Conservation (phyloP, 1,140 invertebrate species). For the Nebria ingens region DNA sequence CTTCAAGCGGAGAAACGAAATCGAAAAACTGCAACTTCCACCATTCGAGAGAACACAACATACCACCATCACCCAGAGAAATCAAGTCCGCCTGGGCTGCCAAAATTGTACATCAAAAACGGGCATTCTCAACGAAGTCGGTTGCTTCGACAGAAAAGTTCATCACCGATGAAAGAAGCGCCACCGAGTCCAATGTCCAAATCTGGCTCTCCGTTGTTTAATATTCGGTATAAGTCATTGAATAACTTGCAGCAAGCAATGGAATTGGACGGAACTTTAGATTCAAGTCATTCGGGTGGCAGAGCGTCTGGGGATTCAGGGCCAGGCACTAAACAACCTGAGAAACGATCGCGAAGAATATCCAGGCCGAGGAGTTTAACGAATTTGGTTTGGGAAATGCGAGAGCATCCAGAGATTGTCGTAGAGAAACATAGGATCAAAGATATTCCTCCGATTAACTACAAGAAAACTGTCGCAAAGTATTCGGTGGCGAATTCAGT, state of each 20-base stretch:
- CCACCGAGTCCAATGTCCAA: slow-evolving; percentile 51
- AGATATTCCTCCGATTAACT: slow-evolving; percentile 26
- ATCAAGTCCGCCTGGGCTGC: slow-evolving; percentile 45
- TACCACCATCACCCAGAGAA: slow-evolving; percentile 36
- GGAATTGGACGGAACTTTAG: slow-evolving; percentile 67
- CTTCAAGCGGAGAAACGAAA: slow-evolving; percentile 60
- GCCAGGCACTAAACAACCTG: slow-evolving; percentile 64
- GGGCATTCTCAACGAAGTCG: slow-evolving; percentile 52
- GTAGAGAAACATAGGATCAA: slow-evolving; percentile 28
- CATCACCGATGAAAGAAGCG: slow-evolving; percentile 59
- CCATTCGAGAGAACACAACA: slow-evolving; percentile 34
- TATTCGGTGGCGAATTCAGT: slow-evolving; percentile 22
- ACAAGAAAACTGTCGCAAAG: slow-evolving; percentile 31
- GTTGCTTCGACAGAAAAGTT: slow-evolving; percentile 58
- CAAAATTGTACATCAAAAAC: slow-evolving; percentile 71
- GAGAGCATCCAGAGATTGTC: slow-evolving; percentile 33
- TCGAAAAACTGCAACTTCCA: slow-evolving; percentile 40
- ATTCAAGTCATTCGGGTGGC: slow-evolving; percentile 79
- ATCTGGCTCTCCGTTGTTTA: slow-evolving; percentile 66
- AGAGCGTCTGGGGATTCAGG: slow-evolving; percentile 74
- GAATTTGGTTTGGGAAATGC: slow-evolving; percentile 66
- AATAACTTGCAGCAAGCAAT: slow-evolving; percentile 68
- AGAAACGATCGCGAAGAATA: slow-evolving; percentile 65
- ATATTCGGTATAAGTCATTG: slow-evolving; percentile 72
- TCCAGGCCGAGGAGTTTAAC: slow-evolving; percentile 72